phyloP scores from a whole-genome alignment of 2,888 invertebrate species.

The Amaurobius ferox region DNA sequence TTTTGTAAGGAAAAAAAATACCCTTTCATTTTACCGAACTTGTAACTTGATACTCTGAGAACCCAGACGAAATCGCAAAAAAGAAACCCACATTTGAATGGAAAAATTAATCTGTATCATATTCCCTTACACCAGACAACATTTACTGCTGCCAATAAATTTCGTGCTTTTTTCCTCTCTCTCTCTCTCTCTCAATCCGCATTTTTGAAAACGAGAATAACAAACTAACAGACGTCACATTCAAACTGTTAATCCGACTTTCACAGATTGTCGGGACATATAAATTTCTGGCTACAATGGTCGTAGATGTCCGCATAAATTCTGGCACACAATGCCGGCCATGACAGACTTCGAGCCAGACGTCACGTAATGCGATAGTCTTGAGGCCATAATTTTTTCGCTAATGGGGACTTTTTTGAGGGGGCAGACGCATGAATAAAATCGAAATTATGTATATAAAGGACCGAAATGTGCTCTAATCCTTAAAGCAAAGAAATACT shows the following conservation, averaged over 20 bases:
- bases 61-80: background rate
- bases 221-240: slow-evolving; percentile 26
- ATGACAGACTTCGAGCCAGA: slow-evolving; percentile 44
- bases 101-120: slow-evolving; percentile 48
- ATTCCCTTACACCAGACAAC: slow-evolving; percentile 35
- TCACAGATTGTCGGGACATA: slow-evolving; percentile 41
- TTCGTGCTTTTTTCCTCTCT: background rate
- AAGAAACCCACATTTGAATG: background rate
- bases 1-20: too few species aligned
- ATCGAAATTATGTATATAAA: slow-evolving; percentile 69
- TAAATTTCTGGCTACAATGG: slow-evolving; percentile 58
- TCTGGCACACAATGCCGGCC: slow-evolving; percentile 39
- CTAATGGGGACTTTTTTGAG: background rate
- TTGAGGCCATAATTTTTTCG: slow-evolving; percentile 51
- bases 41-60: slow-evolving; percentile 32
- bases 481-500: slow-evolving; percentile 63
- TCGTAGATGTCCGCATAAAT: slow-evolving; percentile 55
- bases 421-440: slow-evolving; percentile 56
- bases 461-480: slow-evolving; percentile 56
- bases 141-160: slow-evolving; percentile 57
- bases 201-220: slow-evolving; percentile 25
- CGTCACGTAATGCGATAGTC: slow-evolving; percentile 66
- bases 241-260: slow-evolving; percentile 57
- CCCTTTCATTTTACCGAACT: too few species aligned
- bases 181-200: background rate